Percentiles rank a stretch among this genome's conserved stretches.
Conservation (phyloP, 1,140 invertebrate genomes). For the Cyrtorhinus lividipennis region DNA sequence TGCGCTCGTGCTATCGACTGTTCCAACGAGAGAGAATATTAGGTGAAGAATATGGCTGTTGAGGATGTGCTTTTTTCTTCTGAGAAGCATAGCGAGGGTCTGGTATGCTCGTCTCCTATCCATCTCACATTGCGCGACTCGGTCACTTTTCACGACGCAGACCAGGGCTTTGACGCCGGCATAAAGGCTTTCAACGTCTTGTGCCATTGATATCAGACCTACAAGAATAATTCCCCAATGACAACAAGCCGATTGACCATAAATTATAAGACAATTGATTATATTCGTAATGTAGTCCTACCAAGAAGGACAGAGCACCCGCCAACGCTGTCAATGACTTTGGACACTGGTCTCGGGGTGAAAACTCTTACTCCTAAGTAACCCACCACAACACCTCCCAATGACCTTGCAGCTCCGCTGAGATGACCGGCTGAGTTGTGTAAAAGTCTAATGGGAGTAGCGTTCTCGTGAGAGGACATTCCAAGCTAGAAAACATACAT, state of each 20-base stretch:
- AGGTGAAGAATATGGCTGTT: conserved; percentile 95
- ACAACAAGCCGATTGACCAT: neutral
- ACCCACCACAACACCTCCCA: conserved; percentile 93
- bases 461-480: conserved; percentile 96
- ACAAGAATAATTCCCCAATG: conserved; percentile 39
- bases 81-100: conserved; percentile 85
- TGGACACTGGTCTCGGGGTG: conserved; percentile 83
- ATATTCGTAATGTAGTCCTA: too few relatives aligned
- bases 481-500: conserved; percentile 45
- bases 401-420: conserved; percentile 75
- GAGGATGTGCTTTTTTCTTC: conserved; percentile 78
- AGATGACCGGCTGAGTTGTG: conserved; percentile 94
- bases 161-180: conserved; percentile 95
- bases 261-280: neutral
- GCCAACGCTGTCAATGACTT: conserved; percentile 89
- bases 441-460: conserved; percentile 86
- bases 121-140: conserved; percentile 71
- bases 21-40: conserved; percentile 87
- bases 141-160: conserved; percentile 89
- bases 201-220: conserved; percentile 89
- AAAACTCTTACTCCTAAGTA: conserved; percentile 90
- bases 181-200: conserved; percentile 92
- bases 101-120: conserved; percentile 71
- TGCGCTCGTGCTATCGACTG: conserved; percentile 64
- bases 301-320: conserved; percentile 70